Evolutionary conservation across 1,140 invertebrate species (phyloP).

Genomic region (Saccostrea echinata): DNA sequence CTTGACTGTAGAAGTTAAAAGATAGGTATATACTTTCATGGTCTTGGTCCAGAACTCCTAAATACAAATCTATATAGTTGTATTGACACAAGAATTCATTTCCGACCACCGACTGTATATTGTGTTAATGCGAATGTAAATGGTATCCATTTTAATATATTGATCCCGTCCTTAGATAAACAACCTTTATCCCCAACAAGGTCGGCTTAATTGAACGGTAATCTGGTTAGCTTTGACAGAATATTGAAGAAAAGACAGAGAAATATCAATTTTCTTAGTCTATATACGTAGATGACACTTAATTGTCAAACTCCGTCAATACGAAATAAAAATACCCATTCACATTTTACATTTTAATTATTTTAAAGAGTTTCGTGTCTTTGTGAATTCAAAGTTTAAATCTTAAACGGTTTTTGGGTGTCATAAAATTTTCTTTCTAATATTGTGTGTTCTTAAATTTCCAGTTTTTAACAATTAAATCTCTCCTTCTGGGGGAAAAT

Average conservation of each 20-base stretch:
- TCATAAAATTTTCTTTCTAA: not conserved
- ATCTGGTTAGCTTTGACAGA: not conserved
- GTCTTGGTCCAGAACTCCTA: not conserved
- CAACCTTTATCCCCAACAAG: not conserved
- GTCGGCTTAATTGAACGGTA: not conserved
- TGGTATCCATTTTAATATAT: conserved; percentile 25
- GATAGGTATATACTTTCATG: too few relatives aligned
- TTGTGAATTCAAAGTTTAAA: not conserved
- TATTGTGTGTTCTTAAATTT: not conserved
- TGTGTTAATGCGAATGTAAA: conserved; percentile 29
- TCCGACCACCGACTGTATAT: conserved; percentile 18
- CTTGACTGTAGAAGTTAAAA: too few relatives aligned
- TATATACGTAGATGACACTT: not conserved
- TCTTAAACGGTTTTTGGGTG: not conserved
- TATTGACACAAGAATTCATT: conserved; percentile 34
- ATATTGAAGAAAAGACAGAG: not conserved
- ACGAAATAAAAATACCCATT: not conserved
- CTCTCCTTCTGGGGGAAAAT: not conserved
- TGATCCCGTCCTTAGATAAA: conserved; percentile 23
- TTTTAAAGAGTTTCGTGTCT: not conserved
- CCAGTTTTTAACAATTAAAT: not conserved
- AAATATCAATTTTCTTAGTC: not conserved
- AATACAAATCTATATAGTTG: not conserved
- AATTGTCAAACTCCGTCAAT: not conserved
- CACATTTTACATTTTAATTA: not conserved